Evolutionary conservation across 2,113 vertebrate species (phyloP), one percentile per base, ranked within the genome.

Genomic region (Bagarius yarrelli): DNA sequence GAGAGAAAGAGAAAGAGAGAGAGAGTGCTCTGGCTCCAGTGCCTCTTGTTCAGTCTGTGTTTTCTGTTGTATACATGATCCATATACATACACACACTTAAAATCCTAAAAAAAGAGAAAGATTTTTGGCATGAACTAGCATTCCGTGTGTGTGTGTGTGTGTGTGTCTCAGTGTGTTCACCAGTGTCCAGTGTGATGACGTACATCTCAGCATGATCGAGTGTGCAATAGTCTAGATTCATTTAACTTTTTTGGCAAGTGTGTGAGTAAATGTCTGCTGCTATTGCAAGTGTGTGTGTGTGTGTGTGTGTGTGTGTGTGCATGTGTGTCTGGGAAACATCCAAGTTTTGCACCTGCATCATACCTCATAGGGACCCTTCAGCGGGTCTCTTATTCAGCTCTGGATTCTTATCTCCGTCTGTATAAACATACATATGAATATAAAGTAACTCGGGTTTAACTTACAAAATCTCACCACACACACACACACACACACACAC

Each of bases 301-400:
- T 55, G 66, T 83, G 64, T 83, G 76, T 64, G 73, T 80, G 77
- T 85, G 80, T 80, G 79, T 82, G 76, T 27, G 59, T 70, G 66
- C 25, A 21, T 70, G 67, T 47, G 40, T 50, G 67, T 60, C 76
- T 86, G 82, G 79, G 83, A 53, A 81, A 56, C 27, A 18, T 81
- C 82, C 85, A 85, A 79, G 63, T 16, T 50, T 64, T 75, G 73
- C 88, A 89, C 86, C 88, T 89, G 87, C 85, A 86, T 60, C 50
- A 44, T 78, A 79, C 83, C 87, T 87, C 83, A 16, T 67, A 52
- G 74, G 59, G 69, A 71, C 80, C 44, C 73, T 57, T 84, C 81
- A 70, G 53, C 0, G 21, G 71, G 70, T 71, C 74, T 52, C 75
- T 75, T 78, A 63, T 64, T 63, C 73, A 81, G 83, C 76, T 84